Evolutionary conservation across 2,113 vertebrate species (phyloP).

Genomic region (Megaceryle maxima): DNA sequence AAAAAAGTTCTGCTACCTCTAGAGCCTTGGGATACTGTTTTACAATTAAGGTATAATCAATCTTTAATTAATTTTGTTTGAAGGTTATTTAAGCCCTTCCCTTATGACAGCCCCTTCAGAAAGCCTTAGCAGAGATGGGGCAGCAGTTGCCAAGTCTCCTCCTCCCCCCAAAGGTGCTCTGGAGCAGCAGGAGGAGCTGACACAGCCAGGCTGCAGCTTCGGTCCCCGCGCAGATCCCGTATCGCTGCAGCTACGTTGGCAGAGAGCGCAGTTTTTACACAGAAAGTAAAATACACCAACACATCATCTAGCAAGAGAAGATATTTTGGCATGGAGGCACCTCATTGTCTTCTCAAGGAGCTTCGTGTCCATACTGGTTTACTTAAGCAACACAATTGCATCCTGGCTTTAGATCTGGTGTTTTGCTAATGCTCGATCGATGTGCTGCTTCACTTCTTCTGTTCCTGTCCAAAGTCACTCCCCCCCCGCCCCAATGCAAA

Average conservation of each 20-base stretch:
- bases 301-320: fast-evolving
- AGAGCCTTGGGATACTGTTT: conserved; percentile 46
- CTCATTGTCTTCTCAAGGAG: background rate
- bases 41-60: conserved; percentile 57
- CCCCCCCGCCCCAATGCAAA: background rate
- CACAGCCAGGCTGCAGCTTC: background rate
- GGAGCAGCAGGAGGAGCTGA: background rate
- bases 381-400: background rate
- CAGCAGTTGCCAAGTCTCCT: conserved; percentile 52
- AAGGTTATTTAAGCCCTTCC: conserved; percentile 68
- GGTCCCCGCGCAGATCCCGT: fast-evolving
- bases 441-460: background rate
- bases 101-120: conserved; percentile 44
- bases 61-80: conserved; percentile 50
- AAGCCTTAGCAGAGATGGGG: conserved; percentile 11
- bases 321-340: fast-evolving
- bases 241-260: fast-evolving
- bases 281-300: background rate
- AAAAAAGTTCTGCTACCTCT: conserved; percentile 29
- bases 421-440: background rate
- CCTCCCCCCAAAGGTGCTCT: conserved; percentile 30
- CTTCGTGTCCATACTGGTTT: background rate
- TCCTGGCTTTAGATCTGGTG: background rate
- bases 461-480: background rate
- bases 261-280: fast-evolving